Evolutionary conservation across 2,113 vertebrate species (phyloP), one percentile per base, ranked within the genome.

Genomic region (Brienomyrus longianalis): DNA sequence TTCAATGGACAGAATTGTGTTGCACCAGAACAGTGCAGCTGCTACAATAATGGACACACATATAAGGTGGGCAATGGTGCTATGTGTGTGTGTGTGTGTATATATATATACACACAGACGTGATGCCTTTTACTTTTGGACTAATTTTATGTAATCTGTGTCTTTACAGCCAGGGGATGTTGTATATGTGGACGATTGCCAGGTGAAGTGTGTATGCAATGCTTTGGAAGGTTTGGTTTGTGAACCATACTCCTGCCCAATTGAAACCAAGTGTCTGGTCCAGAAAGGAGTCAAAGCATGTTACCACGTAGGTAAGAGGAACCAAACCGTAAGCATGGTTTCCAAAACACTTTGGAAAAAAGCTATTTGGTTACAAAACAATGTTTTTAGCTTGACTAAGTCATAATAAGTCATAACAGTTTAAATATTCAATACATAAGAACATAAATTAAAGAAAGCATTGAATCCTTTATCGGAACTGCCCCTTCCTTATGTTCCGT

Each of bases 241-340:
- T 91, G 86, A 93, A 43, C 23, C 90, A 0, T 91, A 96, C 86
- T 80, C 90, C 50, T 98, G 97, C 83, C 86, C 92, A 0, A 31
- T 90, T 0, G 94, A 90, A 0, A 95, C 96, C 19, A 92, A 91
- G 59, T 98, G 97, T 1, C 86, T 95, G 90, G 83, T 97, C 83
- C 89, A 5, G 0, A 94, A 93, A 0, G 96, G 95, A 3, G 2
- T 94, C 54, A 90, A 93, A 90, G 92, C 87, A 77, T 98, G 97
- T 50, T 9, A 96, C 91, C 92, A 94, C 39, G 94, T 92, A 95
- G 96, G 97, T 96, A 93, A 95, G 93, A 89, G n/a, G 11, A 5
- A 8, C 23, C 83, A 48, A 83, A 45, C 23, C 3, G 83, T 15
- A 10, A 47, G 15, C 35, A 43, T 83, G 43, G 8, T 43, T 84